Conservation (phyloP, 2,888 invertebrate species). For the Choreutis nemorana region DNA sequence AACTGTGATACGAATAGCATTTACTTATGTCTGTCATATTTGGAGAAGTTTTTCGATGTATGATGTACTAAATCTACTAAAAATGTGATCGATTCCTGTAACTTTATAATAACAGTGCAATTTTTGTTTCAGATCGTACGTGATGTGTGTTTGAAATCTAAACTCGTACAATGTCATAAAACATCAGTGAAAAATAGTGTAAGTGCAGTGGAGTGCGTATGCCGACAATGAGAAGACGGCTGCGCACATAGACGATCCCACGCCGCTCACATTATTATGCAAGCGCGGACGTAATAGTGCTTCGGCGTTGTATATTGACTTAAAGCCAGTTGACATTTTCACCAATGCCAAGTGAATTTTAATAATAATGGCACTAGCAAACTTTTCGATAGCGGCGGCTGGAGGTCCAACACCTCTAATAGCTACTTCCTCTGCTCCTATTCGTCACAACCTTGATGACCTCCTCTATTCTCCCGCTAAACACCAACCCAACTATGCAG, state of each 20-base stretch:
- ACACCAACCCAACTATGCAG: conserved; percentile 27
- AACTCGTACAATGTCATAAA: conserved; percentile 2
- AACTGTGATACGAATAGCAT: too few relatives aligned
- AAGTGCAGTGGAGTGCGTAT: conserved; percentile 30
- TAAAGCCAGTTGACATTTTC: conserved; percentile 40
- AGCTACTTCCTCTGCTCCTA: conserved; percentile 33
- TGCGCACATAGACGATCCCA: conserved; percentile 28
- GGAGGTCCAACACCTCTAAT: conserved; percentile 38
- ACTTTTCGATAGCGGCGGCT: conserved; percentile 45
- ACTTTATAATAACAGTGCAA: too few relatives aligned
- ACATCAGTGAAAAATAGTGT: conserved; percentile 25
- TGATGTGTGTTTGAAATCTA: conserved; percentile 18
- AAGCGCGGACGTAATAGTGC: conserved; percentile 31
- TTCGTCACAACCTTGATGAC: conserved; percentile 42
- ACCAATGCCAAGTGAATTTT: conserved; percentile 41
- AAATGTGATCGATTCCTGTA: too few relatives aligned
- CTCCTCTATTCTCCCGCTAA: conserved; percentile 47
- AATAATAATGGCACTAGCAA: conserved; percentile 54
- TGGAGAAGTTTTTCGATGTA: too few relatives aligned
- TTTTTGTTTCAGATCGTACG: conserved; percentile 43
- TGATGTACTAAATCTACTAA: too few relatives aligned
- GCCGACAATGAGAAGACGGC: conserved; percentile 36
- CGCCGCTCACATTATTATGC: conserved; percentile 36
- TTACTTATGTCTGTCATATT: too few relatives aligned
- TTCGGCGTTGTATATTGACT: conserved; percentile 24